Conservation (phyloP, 1,140 invertebrate genomes). For the Hyphantria cunea region DNA sequence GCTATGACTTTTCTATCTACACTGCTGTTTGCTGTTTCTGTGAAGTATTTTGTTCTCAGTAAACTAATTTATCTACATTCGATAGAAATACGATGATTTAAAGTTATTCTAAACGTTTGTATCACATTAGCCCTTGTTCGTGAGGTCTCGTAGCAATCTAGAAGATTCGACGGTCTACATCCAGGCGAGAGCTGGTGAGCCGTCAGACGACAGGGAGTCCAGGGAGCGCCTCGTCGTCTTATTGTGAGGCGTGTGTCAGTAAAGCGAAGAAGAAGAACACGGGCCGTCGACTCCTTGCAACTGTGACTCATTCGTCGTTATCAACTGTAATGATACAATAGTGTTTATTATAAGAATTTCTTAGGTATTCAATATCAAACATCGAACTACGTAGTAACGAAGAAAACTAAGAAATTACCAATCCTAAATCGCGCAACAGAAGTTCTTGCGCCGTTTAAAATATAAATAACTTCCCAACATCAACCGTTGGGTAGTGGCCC, state of each 20-base stretch:
- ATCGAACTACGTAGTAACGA: too few species aligned
- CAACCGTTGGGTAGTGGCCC: too few species aligned
- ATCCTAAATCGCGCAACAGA: too few species aligned
- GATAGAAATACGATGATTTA: too few species aligned
- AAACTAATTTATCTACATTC: too few species aligned
- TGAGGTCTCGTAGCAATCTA: background rate
- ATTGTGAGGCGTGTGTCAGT: slow-evolving; percentile 64
- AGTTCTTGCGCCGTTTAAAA: too few species aligned
- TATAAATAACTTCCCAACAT: too few species aligned
- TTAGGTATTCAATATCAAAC: background rate
- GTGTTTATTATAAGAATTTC: background rate
- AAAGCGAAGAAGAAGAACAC: slow-evolving; percentile 71
- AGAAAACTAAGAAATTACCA: too few species aligned
- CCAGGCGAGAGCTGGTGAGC: slow-evolving; percentile 68
- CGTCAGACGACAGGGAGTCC: slow-evolving; percentile 68
- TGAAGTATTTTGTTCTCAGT: too few species aligned
- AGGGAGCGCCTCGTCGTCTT: slow-evolving; percentile 57
- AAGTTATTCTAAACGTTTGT: too few species aligned
- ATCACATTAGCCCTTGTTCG: background rate
- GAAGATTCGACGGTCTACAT: slow-evolving; percentile 51
- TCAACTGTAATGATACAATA: slow-evolving; percentile 45
- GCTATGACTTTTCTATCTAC: too few species aligned
- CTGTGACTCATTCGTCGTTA: slow-evolving; percentile 59
- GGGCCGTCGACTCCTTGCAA: slow-evolving; percentile 72
- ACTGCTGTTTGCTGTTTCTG: too few species aligned